Evolutionary conservation across 2,888 invertebrate species (phyloP).

Genomic region (Serripes groenlandicus): DNA sequence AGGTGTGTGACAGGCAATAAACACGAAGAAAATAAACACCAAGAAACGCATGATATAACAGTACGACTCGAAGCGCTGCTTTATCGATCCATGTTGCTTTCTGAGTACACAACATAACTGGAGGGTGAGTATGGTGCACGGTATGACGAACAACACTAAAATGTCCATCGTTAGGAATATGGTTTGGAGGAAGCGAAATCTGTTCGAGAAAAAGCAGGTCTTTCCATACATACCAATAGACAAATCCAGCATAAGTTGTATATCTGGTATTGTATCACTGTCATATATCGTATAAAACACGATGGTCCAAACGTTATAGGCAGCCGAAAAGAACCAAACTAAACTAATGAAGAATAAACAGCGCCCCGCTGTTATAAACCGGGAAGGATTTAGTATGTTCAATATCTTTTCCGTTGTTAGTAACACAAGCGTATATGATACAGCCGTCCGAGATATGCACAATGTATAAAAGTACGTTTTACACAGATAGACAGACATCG

Average conservation of each 20-base stretch:
- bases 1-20: conserved; percentile 70
- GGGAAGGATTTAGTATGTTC: conserved; percentile 68
- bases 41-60: conserved; percentile 72
- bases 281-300: conserved; percentile 75
- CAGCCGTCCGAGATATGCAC: conserved; percentile 77
- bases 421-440: conserved; percentile 73
- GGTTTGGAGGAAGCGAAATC: conserved; percentile 72
- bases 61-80: conserved; percentile 70
- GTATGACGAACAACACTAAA: conserved; percentile 73
- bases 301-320: conserved; percentile 83
- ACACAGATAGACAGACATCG: conserved; percentile 72
- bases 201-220: conserved; percentile 70
- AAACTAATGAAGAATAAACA: conserved; percentile 83
- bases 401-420: conserved; percentile 70
- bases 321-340: conserved; percentile 83
- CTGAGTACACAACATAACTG: conserved; percentile 64
- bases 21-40: conserved; percentile 67
- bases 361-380: conserved; percentile 72
- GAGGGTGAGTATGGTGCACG: conserved; percentile 51
- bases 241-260: conserved; percentile 27
- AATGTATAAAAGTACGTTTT: conserved; percentile 76
- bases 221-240: conserved; percentile 58
- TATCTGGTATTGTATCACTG: conserved; percentile 48
- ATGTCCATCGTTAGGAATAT: conserved; percentile 75
- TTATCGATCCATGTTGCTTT: conserved; percentile 63